A percentile compares a stretch with the other conserved stretches of the same genome.
phyloP scores from a whole-genome alignment of 2,888 invertebrate species.

The Leptopilina myrica region DNA sequence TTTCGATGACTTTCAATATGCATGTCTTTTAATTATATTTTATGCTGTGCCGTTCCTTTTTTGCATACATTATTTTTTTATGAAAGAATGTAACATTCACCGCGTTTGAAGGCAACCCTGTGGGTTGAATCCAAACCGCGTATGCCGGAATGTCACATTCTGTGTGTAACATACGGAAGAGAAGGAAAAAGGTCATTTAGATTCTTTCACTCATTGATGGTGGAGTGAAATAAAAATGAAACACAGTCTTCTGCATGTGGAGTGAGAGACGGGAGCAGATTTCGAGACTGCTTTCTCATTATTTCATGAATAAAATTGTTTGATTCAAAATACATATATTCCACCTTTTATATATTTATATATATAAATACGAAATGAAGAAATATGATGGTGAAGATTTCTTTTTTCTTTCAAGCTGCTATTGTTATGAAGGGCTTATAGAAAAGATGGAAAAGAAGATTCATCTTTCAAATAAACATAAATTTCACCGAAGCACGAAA shows the following conservation, averaged over 20 bases:
- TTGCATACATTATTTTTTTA: background rate
- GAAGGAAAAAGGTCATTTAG: background rate
- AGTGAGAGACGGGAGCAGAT: no score
- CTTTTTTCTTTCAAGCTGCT: no score
- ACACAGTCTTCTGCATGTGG: no score
- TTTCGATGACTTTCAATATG: background rate
- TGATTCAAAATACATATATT: background rate
- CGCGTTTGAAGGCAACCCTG: slow-evolving; percentile 13
- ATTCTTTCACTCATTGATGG: background rate
- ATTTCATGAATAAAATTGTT: no score
- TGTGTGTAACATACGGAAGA: background rate
- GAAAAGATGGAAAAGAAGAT: background rate
- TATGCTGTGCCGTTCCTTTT: slow-evolving; percentile 9
- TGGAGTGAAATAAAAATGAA: no score
- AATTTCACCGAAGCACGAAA: background rate
- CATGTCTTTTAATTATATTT: background rate
- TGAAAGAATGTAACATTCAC: slow-evolving; percentile 11
- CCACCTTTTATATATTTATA: background rate
- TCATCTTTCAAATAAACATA: background rate
- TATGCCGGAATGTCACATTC: background rate
- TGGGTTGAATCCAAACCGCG: slow-evolving; percentile 1
- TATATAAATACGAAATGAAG: background rate
- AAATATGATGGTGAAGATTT: background rate
- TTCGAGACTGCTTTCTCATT: no score
- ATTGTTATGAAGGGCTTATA: no score